A percentile compares a stretch with the other conserved stretches of the same genome.
Evolutionary conservation across 2,888 invertebrate genomes (phyloP).

Genomic region (Timandra comae): DNA sequence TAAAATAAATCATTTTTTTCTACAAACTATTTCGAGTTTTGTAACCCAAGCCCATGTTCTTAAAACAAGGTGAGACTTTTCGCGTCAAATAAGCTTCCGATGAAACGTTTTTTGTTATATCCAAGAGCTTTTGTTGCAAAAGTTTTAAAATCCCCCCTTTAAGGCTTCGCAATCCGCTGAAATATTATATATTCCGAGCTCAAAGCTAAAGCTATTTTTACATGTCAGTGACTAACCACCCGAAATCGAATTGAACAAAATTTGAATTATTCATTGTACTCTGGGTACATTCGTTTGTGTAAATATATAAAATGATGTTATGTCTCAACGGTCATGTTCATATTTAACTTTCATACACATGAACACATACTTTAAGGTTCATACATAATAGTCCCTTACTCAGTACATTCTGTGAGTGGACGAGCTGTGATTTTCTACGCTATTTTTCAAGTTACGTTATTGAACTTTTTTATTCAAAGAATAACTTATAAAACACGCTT

Average conservation of each 20-base stretch:
- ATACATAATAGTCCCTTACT: no score
- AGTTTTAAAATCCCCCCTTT: conserved; percentile 26
- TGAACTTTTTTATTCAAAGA: no score
- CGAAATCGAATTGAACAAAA: conserved; percentile 4
- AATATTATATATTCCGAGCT: conserved; percentile 22
- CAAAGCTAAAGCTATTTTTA: conserved; percentile 28
- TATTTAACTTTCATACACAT: background rate
- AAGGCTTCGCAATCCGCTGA: conserved; percentile 44
- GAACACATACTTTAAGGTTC: no score
- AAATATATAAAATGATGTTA: background rate
- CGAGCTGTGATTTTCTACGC: no score
- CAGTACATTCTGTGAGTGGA: no score
- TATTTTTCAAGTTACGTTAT: no score
- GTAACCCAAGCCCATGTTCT: conserved; percentile 28
- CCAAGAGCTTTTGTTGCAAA: conserved; percentile 35
- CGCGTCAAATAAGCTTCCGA: conserved; percentile 42
- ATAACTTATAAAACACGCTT: no score
- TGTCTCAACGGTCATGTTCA: background rate
- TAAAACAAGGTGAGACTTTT: conserved; percentile 55
- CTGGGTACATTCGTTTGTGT: background rate
- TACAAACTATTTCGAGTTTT: conserved; percentile 38
- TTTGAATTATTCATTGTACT: no score
- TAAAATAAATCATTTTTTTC: conserved; percentile 50
- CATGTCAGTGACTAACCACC: conserved; percentile 37
- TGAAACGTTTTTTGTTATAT: conserved; percentile 17